phyloP scores from a whole-genome alignment of 2,113 vertebrate species.

The Charadrius vociferus region DNA sequence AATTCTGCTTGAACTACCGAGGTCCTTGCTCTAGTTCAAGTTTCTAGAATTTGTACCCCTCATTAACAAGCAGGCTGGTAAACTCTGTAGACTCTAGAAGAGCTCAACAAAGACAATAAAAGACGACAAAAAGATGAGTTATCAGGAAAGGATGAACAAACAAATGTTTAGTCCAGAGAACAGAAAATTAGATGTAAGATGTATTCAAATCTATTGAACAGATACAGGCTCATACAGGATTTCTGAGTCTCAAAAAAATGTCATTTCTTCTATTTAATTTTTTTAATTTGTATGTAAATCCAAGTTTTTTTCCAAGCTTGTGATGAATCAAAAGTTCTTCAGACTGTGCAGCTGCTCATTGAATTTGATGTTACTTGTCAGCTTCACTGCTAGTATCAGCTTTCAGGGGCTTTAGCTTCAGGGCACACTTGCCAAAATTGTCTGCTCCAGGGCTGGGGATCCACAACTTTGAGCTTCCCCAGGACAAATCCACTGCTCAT shows the following conservation, averaged over 20 bases:
- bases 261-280: not conserved
- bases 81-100: not conserved
- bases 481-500: not conserved
- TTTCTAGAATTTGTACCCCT: not conserved
- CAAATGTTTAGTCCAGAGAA: not conserved
- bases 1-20: not conserved
- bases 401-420: conserved; percentile 21
- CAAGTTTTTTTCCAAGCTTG: not conserved
- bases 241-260: not conserved
- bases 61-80: not conserved
- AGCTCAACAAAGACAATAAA: not conserved
- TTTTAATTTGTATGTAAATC: conserved; percentile 39
- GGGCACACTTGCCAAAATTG: not conserved
- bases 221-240: not conserved
- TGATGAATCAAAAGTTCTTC: not conserved
- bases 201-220: not conserved
- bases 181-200: not conserved
- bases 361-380: conserved; percentile 13
- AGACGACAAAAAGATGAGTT: not conserved
- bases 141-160: not conserved
- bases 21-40: not conserved
- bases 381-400: not conserved
- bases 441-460: not conserved
- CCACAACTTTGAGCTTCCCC: not conserved
- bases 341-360: not conserved